A percentile compares a stretch with the other conserved stretches of the same genome.
Evolutionary conservation across 2,113 vertebrate genomes (phyloP).

Genomic region (Pluvianellus socialis): DNA sequence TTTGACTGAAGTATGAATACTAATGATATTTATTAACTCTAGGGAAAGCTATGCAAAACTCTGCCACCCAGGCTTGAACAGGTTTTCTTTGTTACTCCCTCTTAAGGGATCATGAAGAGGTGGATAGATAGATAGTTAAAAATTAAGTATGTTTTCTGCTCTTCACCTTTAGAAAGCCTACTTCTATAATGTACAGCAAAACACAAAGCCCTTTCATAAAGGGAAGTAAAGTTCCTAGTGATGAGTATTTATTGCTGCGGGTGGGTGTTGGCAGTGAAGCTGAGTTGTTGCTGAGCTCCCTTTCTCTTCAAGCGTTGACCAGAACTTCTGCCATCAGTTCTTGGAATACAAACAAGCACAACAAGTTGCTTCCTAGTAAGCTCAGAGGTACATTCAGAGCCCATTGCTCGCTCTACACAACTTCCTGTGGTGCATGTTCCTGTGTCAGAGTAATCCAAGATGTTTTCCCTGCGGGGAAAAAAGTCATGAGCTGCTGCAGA

Average conservation of each 20-base stretch:
- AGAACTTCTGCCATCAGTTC: neutral
- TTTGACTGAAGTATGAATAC: neutral
- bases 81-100: neutral
- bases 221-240: neutral
- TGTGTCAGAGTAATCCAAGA: neutral
- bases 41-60: neutral
- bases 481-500: neutral
- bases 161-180: neutral
- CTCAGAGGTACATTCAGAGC: neutral
- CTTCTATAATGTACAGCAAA: neutral
- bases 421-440: neutral
- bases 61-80: neutral
- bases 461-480: neutral
- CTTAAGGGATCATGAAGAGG: neutral
- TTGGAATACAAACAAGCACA: neutral
- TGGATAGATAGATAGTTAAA: neutral
- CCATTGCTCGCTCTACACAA: rapidly evolving
- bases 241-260: neutral
- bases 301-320: neutral
- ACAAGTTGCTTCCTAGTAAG: neutral
- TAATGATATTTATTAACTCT: neutral
- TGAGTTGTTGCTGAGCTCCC: neutral
- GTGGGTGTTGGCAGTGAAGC: neutral
- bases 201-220: neutral
- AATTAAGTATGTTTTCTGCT: neutral